phyloP scores from a whole-genome alignment of 1,140 invertebrate genomes.

The Micrasema minimum region DNA sequence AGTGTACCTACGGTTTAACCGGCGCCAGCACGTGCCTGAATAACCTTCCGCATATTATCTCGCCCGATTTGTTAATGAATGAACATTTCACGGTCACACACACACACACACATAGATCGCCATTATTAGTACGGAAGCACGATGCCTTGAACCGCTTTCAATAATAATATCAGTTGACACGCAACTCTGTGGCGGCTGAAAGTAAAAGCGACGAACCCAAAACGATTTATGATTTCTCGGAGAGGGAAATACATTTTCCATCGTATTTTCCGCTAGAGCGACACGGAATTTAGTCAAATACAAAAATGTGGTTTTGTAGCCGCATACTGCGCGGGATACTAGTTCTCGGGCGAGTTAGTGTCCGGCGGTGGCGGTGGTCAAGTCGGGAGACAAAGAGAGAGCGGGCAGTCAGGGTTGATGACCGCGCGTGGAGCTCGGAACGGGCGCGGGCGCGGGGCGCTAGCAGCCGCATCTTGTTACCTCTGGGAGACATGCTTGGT shows the following conservation, averaged over 20 bases:
- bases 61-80: slow-evolving; percentile 39
- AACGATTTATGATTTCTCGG: slow-evolving; percentile 14
- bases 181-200: slow-evolving; percentile 21
- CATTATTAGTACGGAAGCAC: slow-evolving; percentile 21
- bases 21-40: slow-evolving; percentile 17
- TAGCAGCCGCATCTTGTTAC: background rate
- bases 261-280: too few species aligned
- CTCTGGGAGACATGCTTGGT: background rate
- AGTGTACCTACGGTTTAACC: background rate
- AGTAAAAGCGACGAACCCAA: slow-evolving; percentile 22
- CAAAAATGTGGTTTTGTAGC: background rate
- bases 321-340: too few species aligned
- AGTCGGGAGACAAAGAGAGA: slow-evolving; percentile 37
- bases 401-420: slow-evolving; percentile 36
- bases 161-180: slow-evolving; percentile 36
- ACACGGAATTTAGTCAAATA: too few species aligned
- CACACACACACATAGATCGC: slow-evolving; percentile 9
- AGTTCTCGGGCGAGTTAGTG: too few species aligned
- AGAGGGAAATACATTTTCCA: too few species aligned
- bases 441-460: background rate
- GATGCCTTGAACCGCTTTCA: slow-evolving; percentile 33
- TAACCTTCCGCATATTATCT: slow-evolving; percentile 31
- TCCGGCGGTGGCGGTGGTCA: slow-evolving; percentile 32
- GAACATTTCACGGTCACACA: slow-evolving; percentile 37
- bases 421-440: slow-evolving; percentile 16